Evolutionary conservation across 2,113 vertebrate species (phyloP), one percentile per base, ranked within the genome.

Genomic region (Ranitomeya imitator): DNA sequence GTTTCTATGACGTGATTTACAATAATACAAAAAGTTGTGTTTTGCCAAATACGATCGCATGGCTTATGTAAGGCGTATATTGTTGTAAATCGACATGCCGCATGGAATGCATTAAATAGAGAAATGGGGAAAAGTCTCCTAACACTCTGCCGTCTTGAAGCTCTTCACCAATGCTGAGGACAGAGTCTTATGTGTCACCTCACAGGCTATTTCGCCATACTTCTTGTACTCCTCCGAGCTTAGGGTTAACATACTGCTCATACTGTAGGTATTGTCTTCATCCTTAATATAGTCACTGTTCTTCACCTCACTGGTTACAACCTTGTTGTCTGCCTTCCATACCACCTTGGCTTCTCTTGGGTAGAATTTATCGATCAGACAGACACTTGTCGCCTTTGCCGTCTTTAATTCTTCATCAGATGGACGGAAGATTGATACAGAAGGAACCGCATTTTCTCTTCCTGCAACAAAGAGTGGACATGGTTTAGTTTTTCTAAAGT

Each of bases 181-280:
- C 67, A 69, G 7, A 14, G 79, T 52, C 11, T 67, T 1, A 0
- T 94, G 93, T 3, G 0, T 19, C 60, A 91, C 79, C 89, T 90
- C 90, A 0, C 93, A 94, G 37, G 1, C 0, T 0, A 14, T 92
- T 0, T 0, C 0, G 0, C 8, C 1, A 4, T 91, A 79, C 0
- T 0, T 8, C 0, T 65, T 6, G 54, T 88, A 94, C 0, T 89
- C 4, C 0, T 3, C 0, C 0, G 0, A 31, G 26, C 69, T 0
- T 21, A 93, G 5, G 0, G 73, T 54, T 55, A 93, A 81, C 15
- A 51, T 90, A 81, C 93, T 94, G 89, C 91, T 93, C 86, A 90
- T 13, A 63, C 91, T 93, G 86, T 92, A 94, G 12, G 92, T 92
- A 57, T 0, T 90, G 55, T 94, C 90, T 0, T 55, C 57, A 26